Evolutionary conservation across 2,113 vertebrate genomes (phyloP).

Genomic region (Ceyx margarethae): DNA sequence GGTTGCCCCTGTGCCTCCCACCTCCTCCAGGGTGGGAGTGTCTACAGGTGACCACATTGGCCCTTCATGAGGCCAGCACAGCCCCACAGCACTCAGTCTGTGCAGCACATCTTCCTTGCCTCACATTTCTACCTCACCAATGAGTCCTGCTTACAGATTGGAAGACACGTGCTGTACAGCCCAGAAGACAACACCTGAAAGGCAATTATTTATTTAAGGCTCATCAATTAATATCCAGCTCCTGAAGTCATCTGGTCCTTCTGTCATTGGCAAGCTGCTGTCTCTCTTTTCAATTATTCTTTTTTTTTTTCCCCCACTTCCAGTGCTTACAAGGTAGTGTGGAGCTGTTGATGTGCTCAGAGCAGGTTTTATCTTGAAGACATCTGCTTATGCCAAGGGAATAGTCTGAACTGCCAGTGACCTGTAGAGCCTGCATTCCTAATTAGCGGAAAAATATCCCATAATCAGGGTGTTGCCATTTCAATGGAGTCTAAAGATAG

Average conservation of each 20-base stretch:
- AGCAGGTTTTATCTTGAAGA: slow-evolving; percentile 71
- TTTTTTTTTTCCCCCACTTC: not conserved
- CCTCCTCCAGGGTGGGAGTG: not conserved
- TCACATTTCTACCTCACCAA: not conserved
- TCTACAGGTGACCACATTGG: accelerated
- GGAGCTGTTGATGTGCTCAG: slow-evolving; percentile 61
- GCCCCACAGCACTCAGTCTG: not conserved
- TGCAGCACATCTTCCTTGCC: not conserved
- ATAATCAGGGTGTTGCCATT: slow-evolving; percentile 51
- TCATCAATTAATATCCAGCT: slow-evolving; percentile 4
- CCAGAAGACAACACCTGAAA: slow-evolving; percentile 51
- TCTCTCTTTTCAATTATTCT: not conserved
- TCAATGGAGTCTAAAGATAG: slow-evolving; percentile 59
- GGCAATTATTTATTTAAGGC: slow-evolving; percentile 62
- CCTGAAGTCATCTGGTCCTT: slow-evolving; percentile 49
- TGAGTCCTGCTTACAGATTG: not conserved
- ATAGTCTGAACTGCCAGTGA: slow-evolving; percentile 63
- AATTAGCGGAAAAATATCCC: slow-evolving; percentile 64
- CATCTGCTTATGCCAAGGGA: slow-evolving; percentile 66
- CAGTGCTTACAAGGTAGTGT: slow-evolving; percentile 37
- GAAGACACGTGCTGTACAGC: not conserved
- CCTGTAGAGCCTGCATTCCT: slow-evolving; percentile 57
- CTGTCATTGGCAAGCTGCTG: slow-evolving; percentile 38
- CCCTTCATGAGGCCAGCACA: not conserved
- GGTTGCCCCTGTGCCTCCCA: accelerated